phyloP scores from a whole-genome alignment of 2,113 vertebrate species.

The Gasterosteus nipponicus region DNA sequence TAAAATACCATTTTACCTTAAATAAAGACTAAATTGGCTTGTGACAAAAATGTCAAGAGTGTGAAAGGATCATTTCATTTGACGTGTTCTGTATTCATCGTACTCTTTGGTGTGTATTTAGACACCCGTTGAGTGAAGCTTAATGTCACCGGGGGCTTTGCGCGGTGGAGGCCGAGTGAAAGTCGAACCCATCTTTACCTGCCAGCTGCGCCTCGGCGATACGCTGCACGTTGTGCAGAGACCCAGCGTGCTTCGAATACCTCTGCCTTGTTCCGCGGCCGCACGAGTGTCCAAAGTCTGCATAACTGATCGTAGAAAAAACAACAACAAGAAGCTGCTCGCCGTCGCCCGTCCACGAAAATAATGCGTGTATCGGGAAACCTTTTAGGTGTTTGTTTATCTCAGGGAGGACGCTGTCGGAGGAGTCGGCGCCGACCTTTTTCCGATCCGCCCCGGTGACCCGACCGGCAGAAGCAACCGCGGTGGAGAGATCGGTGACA shows the following conservation, averaged over 20 bases:
- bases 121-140: not conserved
- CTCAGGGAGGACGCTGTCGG: slow-evolving; percentile 26
- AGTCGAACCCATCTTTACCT: slow-evolving; percentile 28
- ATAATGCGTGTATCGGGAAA: slow-evolving; percentile 57
- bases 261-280: not conserved
- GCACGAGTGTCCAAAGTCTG: slow-evolving; percentile 24
- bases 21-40: not conserved
- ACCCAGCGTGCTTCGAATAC: slow-evolving; percentile 26
- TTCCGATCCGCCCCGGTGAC: slow-evolving; percentile 59
- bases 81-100: not conserved
- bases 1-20: not conserved
- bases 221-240: slow-evolving; percentile 20
- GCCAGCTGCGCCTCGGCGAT: not conserved
- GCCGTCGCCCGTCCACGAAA: slow-evolving; percentile 57
- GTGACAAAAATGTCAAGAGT: not conserved
- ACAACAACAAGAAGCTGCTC: not conserved
- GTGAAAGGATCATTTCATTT: not conserved
- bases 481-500: slow-evolving; percentile 49
- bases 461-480: slow-evolving; percentile 43
- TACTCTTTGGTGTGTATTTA: not conserved
- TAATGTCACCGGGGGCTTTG: slow-evolving; percentile 14
- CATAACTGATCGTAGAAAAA: slow-evolving; percentile 23
- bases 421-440: slow-evolving; percentile 61
- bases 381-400: slow-evolving; percentile 62
- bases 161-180: slow-evolving; percentile 18